Evolutionary conservation across 2,888 invertebrate genomes (phyloP).

Genomic region (Hybos culiciformis): DNA sequence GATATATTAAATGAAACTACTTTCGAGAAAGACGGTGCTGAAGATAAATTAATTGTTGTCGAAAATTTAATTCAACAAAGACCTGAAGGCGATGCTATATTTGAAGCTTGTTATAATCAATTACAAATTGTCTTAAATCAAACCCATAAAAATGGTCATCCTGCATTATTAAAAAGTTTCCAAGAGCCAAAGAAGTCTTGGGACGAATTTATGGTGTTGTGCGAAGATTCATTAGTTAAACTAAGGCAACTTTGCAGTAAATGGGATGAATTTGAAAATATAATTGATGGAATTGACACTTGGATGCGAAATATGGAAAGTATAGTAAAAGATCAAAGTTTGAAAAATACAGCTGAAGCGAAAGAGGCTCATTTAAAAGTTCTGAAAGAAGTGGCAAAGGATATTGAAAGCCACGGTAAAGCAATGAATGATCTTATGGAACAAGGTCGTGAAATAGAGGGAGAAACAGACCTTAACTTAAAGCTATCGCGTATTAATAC

Average conservation of each 20-base stretch:
- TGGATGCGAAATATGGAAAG: slow-evolving; percentile 81
- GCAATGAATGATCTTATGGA: slow-evolving; percentile 55
- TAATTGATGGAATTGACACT: slow-evolving; percentile 60
- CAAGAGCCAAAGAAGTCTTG: slow-evolving; percentile 61
- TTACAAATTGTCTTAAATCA: slow-evolving; percentile 58
- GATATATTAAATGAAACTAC: slow-evolving; percentile 64
- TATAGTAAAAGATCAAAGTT: slow-evolving; percentile 74
- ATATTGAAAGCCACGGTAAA: slow-evolving; percentile 50
- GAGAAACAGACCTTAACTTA: slow-evolving; percentile 58
- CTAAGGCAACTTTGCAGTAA: slow-evolving; percentile 61
- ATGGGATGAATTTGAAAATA: slow-evolving; percentile 68
- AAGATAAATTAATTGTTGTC: slow-evolving; percentile 57
- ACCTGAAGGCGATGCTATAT: slow-evolving; percentile 55
- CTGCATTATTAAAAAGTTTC: slow-evolving; percentile 54
- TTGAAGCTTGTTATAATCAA: slow-evolving; percentile 55
- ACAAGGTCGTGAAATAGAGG: slow-evolving; percentile 55
- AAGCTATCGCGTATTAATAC: slow-evolving; percentile 66
- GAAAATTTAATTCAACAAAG: slow-evolving; percentile 62
- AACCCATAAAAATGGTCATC: slow-evolving; percentile 65
- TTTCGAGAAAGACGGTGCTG: slow-evolving; percentile 64
- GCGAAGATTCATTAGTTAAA: slow-evolving; percentile 55
- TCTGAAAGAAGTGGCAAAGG: slow-evolving; percentile 55
- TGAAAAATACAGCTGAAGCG: slow-evolving; percentile 71
- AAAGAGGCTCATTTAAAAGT: slow-evolving; percentile 68
- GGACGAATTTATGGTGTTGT: slow-evolving; percentile 59